Percentiles rank a stretch among this genome's conserved stretches.
These are phyloP conservation scores for Byasa hedistus DNA, from an alignment of 2,888 invertebrate species.

Conservation along the genomic window DNA sequence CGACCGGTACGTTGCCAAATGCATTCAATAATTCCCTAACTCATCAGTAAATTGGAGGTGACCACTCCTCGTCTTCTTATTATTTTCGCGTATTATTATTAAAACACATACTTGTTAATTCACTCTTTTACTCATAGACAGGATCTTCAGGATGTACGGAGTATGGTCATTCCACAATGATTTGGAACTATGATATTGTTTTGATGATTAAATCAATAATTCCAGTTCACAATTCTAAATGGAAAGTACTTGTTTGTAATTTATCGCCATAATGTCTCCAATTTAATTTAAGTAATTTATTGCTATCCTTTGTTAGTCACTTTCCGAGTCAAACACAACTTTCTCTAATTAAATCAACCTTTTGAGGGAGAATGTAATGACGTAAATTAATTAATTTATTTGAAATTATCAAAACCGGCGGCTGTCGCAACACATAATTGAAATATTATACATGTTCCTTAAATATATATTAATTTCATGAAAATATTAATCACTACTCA, in stretches of 20 bases:
- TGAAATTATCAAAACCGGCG: not conserved
- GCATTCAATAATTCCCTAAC: not conserved
- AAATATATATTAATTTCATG: not conserved
- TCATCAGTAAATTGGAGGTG: not conserved
- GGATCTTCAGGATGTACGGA: not conserved
- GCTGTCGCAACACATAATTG: not conserved
- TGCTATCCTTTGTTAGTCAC: slow-evolving; percentile 18
- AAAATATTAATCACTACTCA: not conserved
- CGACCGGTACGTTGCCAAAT: not conserved
- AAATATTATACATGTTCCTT: not conserved
- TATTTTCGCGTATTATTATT: not conserved
- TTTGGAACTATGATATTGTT: not conserved
- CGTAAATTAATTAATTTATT: slow-evolving; percentile 8
- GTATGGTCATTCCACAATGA: not conserved
- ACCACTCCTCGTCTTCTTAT: not conserved
- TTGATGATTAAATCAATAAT: not conserved
- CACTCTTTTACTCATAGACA: too few relatives aligned
- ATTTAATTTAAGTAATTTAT: slow-evolving; percentile 17
- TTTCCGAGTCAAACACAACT: slow-evolving; percentile 5
- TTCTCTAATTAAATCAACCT: slow-evolving; percentile 15
- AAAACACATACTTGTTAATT: not conserved
- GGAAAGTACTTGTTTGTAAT: slow-evolving; percentile 8
- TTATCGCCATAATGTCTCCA: slow-evolving; percentile 4
- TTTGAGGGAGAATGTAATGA: not conserved
- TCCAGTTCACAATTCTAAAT: not conserved